Base-by-base conservation (phyloP, 2,888 invertebrate species). In the Ichneumoninae sp. region DNA sequence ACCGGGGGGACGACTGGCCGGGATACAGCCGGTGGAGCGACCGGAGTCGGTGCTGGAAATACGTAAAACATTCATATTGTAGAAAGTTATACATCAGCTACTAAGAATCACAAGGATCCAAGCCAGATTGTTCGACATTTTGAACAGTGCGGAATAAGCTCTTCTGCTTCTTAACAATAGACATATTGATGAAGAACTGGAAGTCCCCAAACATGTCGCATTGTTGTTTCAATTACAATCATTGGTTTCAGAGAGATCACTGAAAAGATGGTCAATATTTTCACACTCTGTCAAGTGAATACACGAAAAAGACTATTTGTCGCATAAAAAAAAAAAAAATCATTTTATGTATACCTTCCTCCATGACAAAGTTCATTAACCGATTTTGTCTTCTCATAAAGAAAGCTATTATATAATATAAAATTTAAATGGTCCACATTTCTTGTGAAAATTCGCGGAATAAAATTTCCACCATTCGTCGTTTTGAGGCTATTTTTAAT, bases 1-100 rank as follows among this genome's bases (percentile, higher is more conserved):
- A 89, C 85, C 30, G 93, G 91, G 40, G 92, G 89, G 30, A 90
- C 91, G 22, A 92, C 91, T n/a, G 94, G 92, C 63, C 92, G 90
- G 26, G 93, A 92, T 30, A 91, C 90, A 2, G 87, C 77, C 8
- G 92, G 87, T n/a, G 92, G 88, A 65, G 88, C 87, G 8, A 90
- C 90, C 66, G 92, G 89, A 47, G 89, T 85, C 63, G 92, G 88
- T 26, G 87, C 89, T 91, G 68, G 44, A 79, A 66, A 73, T 44
- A 78, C 44, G 40, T 10, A 70, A 44, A 78, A 75, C 40, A 10
- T 26, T 40, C 19, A 5, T 70, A 47, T 47, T 2, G 44, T 47
- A 0, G 13, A 47, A 47, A 47, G 44, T 47, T 16, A 47, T 47
- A 3, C 4, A 3, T 47, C 4, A 16, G 5, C 44, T 16, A 16